A percentile compares a stretch with the other conserved stretches of the same genome.
Conservation (phyloP, 2,797 vertebrate species). For the Distichodus sexfasciatus region DNA sequence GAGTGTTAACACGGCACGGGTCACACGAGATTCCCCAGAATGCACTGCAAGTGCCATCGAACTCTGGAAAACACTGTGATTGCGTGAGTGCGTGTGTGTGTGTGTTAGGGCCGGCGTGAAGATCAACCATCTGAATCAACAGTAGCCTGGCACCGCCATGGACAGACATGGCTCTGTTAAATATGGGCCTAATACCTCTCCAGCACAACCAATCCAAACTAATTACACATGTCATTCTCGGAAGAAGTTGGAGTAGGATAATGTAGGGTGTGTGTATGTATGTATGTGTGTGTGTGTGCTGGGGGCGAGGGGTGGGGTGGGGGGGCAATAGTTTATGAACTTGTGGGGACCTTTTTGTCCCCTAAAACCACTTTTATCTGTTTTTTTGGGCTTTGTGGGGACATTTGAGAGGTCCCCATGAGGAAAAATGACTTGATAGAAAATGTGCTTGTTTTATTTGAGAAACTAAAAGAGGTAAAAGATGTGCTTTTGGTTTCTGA, state of each 20-base stretch:
- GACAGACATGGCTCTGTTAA: constrained; percentile 83
- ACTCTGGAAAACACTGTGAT: no score
- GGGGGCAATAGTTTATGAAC: no score
- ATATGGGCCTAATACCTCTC: constrained; percentile 91
- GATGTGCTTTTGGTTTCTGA: no score
- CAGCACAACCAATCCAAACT: constrained; percentile 90
- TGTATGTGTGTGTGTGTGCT: constrained; percentile 66
- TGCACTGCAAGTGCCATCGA: not conserved
- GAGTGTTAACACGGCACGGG: no score
- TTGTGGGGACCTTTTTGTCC: no score
- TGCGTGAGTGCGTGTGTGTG: constrained; percentile 16
- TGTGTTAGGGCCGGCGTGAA: constrained; percentile 75
- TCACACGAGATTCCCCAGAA: not conserved
- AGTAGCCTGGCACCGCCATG: constrained; percentile 94
- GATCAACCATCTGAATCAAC: constrained; percentile 88
- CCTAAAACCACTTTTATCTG: no score
- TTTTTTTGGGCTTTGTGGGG: no score
- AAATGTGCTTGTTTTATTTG: no score
- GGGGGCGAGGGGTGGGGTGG: constrained; percentile 39
- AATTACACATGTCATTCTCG: constrained; percentile 84
- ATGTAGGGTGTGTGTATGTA: constrained; percentile 73
- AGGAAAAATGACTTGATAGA: no score
- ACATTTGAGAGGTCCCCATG: no score
- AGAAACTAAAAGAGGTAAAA: no score
- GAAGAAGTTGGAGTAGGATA: constrained; percentile 77